A percentile compares a stretch with the other conserved stretches of the same genome.
These are phyloP conservation scores for Pogonocichla stellata DNA, from an alignment of 2,113 vertebrate genomes.

Conservation along the genomic window DNA sequence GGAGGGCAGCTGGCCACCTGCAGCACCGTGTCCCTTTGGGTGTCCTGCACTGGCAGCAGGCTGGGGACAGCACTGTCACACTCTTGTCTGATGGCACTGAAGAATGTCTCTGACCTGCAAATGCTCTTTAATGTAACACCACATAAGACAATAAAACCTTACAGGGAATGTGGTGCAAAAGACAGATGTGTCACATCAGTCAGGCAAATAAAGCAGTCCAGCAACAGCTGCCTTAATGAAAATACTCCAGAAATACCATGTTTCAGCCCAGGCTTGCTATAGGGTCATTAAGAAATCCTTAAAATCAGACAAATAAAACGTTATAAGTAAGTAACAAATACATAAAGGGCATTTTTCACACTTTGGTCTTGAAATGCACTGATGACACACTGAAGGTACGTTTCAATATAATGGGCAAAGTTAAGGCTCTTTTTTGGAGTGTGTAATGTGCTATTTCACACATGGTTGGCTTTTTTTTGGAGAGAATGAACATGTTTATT, in stretches of 20 bases:
- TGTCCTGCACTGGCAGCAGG: neutral
- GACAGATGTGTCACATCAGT: neutral
- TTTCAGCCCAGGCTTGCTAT: neutral
- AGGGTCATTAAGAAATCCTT: neutral
- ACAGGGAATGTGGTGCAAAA: neutral
- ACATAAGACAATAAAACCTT: neutral
- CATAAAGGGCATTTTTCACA: neutral
- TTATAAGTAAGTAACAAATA: neutral
- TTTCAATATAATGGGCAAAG: neutral
- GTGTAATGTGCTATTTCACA: neutral
- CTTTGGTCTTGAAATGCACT: neutral
- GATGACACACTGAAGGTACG: neutral
- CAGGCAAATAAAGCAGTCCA: neutral
- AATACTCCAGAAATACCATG: neutral
- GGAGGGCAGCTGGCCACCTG: neutral
- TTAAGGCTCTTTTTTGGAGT: neutral
- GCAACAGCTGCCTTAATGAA: neutral
- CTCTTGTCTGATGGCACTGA: neutral
- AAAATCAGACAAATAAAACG: neutral
- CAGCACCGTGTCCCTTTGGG: neutral
- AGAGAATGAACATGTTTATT: neutral
- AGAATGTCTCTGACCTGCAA: neutral
- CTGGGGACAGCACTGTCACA: neutral
- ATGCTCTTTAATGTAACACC: neutral
- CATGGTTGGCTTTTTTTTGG: fast-evolving